These are phyloP conservation scores for Calonectris borealis DNA, from an alignment of 2,113 vertebrate genomes.

Conservation along the genomic window DNA sequence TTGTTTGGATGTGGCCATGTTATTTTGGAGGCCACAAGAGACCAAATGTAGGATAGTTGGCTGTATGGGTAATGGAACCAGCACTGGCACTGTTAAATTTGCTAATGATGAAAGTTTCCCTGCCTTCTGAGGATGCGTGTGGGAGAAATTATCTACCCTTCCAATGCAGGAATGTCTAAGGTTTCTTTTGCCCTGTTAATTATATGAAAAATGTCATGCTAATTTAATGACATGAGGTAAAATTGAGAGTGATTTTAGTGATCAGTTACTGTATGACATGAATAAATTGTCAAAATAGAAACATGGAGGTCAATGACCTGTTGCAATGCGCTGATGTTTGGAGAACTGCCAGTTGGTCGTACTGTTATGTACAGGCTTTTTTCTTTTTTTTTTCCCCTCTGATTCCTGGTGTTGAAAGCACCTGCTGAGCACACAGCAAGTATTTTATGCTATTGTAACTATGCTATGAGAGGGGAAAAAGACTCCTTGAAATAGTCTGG, in stretches of 20 bases:
- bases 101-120: not conserved
- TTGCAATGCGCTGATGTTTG: not conserved
- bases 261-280: not conserved
- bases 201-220: not conserved
- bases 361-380: not conserved
- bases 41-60: not conserved
- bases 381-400: no score
- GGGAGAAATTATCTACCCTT: not conserved
- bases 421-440: not conserved
- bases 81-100: not conserved
- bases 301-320: not conserved
- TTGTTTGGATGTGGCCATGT: not conserved
- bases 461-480: not conserved
- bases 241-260: not conserved
- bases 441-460: not conserved
- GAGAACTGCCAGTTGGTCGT: not conserved
- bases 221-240: not conserved
- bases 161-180: no score
- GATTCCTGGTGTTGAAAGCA: not conserved
- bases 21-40: not conserved
- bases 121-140: not conserved
- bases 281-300: not conserved
- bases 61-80: not conserved
- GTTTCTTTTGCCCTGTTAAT: not conserved
- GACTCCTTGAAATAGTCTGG: not conserved